phyloP scores from a whole-genome alignment of 1,140 invertebrate genomes.

The Cyrtorhinus lividipennis region DNA sequence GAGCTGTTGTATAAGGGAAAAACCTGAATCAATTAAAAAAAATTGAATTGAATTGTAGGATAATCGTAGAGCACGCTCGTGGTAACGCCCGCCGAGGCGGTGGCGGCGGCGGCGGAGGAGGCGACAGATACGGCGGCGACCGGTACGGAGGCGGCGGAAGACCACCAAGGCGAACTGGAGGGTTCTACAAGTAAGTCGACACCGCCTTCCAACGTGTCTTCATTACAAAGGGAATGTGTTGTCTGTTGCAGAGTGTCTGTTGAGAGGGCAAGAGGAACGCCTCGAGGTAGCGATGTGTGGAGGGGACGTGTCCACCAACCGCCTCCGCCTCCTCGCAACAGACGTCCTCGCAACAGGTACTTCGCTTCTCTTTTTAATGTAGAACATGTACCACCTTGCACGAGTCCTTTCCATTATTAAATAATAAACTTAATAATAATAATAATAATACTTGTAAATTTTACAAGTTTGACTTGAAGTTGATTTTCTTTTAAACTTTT shows the following conservation, averaged over 20 bases:
- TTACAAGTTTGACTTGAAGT: too few species aligned
- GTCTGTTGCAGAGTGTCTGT: slow-evolving; percentile 65
- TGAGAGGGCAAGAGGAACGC: slow-evolving; percentile 65
- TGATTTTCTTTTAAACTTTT: too few species aligned
- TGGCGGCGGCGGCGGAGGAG: slow-evolving; percentile 43
- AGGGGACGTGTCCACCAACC: slow-evolving; percentile 37
- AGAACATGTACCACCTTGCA: not conserved
- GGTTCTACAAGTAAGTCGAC: slow-evolving; percentile 47
- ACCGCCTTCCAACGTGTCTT: not conserved
- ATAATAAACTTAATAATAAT: too few species aligned
- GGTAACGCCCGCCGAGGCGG: slow-evolving; percentile 55
- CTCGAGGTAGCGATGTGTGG: slow-evolving; percentile 54
- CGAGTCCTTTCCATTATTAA: not conserved
- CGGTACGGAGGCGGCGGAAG: slow-evolving; percentile 37
- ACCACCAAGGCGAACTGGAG: slow-evolving; percentile 33
- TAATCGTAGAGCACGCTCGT: slow-evolving; percentile 74
- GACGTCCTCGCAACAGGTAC: slow-evolving; percentile 19
- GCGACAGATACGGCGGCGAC: slow-evolving; percentile 31
- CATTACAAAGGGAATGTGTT: slow-evolving; percentile 1
- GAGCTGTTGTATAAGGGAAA: too few species aligned
- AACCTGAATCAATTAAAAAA: too few species aligned
- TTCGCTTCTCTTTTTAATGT: not conserved
- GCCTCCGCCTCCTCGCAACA: slow-evolving; percentile 26
- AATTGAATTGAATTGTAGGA: too few species aligned
- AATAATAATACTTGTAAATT: too few species aligned